Percentiles rank a stretch among this genome's conserved stretches.
Conservation (phyloP, 2,888 invertebrate genomes). For the Lithosia quadra region DNA sequence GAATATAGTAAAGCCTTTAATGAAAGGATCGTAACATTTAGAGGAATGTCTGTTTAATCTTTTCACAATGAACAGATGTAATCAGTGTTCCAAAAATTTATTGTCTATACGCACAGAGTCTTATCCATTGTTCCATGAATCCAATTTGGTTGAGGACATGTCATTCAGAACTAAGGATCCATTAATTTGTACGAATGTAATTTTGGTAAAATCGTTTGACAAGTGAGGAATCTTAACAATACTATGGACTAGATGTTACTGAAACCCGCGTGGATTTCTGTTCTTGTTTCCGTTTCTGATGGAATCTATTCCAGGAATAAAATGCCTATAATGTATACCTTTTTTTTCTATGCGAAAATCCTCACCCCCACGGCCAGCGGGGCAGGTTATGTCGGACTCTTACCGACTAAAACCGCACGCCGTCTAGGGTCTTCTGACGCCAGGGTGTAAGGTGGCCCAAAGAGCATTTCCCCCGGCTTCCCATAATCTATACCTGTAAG, state of each 20-base stretch:
- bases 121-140: slow-evolving; percentile 36
- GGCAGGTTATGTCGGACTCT: no score
- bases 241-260: background rate
- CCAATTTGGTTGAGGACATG: slow-evolving; percentile 34
- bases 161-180: slow-evolving; percentile 18
- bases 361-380: no score
- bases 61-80: slow-evolving; percentile 11
- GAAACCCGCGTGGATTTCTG: no score
- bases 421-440: no score
- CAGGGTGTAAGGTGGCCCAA: no score
- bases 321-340: no score
- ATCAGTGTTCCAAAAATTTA: slow-evolving; percentile 21
- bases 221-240: background rate
- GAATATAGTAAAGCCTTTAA: background rate
- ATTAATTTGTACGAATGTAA: slow-evolving; percentile 46
- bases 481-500: no score
- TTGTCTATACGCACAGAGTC: slow-evolving; percentile 20
- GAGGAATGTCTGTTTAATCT: slow-evolving; percentile 1
- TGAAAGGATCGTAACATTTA: background rate
- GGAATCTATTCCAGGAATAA: no score
- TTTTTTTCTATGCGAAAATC: no score
- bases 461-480: no score
- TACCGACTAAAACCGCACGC: no score
- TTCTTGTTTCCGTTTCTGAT: no score
- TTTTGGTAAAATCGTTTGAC: slow-evolving; percentile 16